phyloP scores from a whole-genome alignment of 1,140 invertebrate genomes.

The Dermatophagoides farinae region DNA sequence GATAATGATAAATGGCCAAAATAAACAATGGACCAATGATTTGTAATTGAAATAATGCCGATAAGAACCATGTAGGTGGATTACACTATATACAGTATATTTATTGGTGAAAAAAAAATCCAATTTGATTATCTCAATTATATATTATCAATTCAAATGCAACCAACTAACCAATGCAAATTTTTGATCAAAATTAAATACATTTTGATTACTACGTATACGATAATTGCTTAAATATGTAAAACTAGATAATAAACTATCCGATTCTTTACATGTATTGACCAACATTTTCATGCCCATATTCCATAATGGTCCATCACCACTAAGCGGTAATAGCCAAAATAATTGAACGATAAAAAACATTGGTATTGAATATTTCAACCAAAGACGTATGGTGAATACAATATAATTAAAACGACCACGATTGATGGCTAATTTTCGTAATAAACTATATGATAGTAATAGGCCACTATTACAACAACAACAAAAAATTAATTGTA shows the following conservation, averaged over 20 bases:
- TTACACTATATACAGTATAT: conserved; percentile 6
- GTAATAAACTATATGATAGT: neutral
- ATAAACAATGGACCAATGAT: neutral
- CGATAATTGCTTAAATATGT: conserved; percentile 7
- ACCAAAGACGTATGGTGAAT: conserved; percentile 3
- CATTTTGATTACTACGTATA: neutral
- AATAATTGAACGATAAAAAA: conserved; percentile 3
- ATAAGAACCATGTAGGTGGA: conserved; percentile 11
- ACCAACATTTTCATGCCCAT: neutral
- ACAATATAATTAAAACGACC: conserved; percentile 7
- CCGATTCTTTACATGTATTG: neutral
- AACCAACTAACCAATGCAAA: conserved; percentile 3
- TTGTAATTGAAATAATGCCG: conserved; percentile 8
- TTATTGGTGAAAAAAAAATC: neutral
- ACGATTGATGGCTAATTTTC: neutral
- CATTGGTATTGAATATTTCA: conserved; percentile 5
- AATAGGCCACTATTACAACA: conserved; percentile 9
- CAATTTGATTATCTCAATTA: neutral
- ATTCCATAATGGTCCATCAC: conserved; percentile 11
- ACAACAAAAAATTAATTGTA: neutral
- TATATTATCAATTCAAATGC: neutral
- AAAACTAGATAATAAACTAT: conserved; percentile 7
- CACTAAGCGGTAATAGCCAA: neutral
- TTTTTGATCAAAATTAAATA: conserved; percentile 3
- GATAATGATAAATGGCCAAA: neutral